Evolutionary conservation across 2,888 invertebrate species (phyloP), one percentile per base, ranked within the genome.

Genomic region (Steinernema carpocapsae): DNA sequence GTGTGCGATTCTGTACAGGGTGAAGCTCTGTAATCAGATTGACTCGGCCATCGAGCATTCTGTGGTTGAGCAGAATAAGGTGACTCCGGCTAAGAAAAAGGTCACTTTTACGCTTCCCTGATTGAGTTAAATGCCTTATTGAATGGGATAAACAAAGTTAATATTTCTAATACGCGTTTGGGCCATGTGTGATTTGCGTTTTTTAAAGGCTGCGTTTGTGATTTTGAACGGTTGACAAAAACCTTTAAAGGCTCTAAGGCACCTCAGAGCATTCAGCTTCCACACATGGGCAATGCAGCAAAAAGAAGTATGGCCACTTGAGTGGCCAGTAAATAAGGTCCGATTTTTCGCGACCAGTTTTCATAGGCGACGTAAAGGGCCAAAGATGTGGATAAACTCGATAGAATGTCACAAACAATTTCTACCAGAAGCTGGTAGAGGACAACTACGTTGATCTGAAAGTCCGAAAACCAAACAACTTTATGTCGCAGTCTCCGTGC

Each of bases 391-490:
- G 56, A 22, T 6, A 56, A 26, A 4, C 26, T 26, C 4, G 56
- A 26, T 12, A 56, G 22, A 26, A 56, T 22, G 6, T 56, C 56
- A 17, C 14, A 56, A 26, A 56, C 26, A 26, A 56, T 19, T 56
- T 56, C 56, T 22, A 56, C 26, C 4, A 56, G 12, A 6, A 56
- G 56, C 17, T 56, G 56, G 56, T 56, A 56, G 26, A 56, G 14
- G 3, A 56, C 56, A 22, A 56, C 26, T 6, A 56, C 56, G 56
- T 56, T 56, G 7, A 26, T 56, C 56, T 56, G 56, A 24, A 56
- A n/a, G n/a, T n/a, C n/a, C n/a, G n/a, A n/a, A n/a, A n/a, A n/a
- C n/a, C n/a, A n/a, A n/a, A n/a, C n/a, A n/a, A n/a, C n/a, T n/a
- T n/a, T n/a, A n/a, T n/a, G n/a, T n/a, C n/a, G n/a, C n/a, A n/a